Evolutionary conservation across 2,113 vertebrate genomes (phyloP).

Genomic region (Pituophis catenifer): DNA sequence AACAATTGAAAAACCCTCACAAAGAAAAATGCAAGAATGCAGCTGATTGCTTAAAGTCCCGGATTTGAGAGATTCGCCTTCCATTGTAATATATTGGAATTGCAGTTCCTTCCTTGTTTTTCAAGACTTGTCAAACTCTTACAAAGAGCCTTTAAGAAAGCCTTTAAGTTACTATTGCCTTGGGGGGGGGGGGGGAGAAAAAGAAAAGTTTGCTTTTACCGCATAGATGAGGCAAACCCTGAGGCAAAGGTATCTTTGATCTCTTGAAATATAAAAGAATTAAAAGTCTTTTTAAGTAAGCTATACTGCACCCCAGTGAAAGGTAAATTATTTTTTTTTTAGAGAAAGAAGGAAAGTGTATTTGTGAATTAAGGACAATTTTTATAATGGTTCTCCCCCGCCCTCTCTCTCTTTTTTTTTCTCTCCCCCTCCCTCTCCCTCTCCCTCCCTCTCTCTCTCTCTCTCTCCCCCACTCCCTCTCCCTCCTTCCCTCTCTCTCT

Average conservation of each 20-base stretch:
- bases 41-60: neutral
- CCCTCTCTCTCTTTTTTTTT: neutral
- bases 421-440: neutral
- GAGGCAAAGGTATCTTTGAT: conserved; percentile 32
- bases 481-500: too few species aligned
- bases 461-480: neutral
- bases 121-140: conserved; percentile 34
- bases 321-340: conserved; percentile 35
- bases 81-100: neutral
- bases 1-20: neutral
- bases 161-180: conserved; percentile 53
- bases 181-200: conserved; percentile 14
- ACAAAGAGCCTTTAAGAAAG: conserved; percentile 40
- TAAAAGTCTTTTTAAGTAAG: conserved; percentile 10
- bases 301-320: neutral
- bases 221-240: neutral
- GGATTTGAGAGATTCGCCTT: neutral
- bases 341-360: conserved; percentile 4
- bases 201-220: conserved; percentile 15
- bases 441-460: too few species aligned
- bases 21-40: neutral
- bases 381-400: neutral
- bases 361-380: conserved; percentile 3
- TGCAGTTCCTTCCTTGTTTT: neutral
- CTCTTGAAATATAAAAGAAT: conserved; percentile 27